Conservation (phyloP, 1,140 invertebrate genomes). For the Dreissena polymorpha region DNA sequence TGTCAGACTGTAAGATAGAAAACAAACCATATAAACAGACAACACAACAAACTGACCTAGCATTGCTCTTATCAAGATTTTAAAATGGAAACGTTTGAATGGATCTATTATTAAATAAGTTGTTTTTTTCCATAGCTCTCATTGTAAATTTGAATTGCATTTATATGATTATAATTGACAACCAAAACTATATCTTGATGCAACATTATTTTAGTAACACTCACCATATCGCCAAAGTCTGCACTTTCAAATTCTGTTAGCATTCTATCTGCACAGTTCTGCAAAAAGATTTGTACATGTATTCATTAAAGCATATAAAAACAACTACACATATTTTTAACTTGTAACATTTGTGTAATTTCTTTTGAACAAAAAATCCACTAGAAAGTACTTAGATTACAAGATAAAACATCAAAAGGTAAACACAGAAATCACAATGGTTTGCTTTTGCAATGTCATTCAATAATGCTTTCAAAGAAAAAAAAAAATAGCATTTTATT, state of each 20-base stretch:
- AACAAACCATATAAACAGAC: constrained; percentile 5
- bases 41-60: neutral
- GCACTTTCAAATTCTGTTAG: constrained; percentile 55
- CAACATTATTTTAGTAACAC: neutral
- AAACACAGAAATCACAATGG: too few relatives aligned
- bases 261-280: constrained; percentile 33
- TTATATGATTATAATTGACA: too few relatives aligned
- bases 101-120: too few relatives aligned
- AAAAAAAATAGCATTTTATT: too few relatives aligned
- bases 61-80: neutral
- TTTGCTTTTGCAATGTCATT: too few relatives aligned
- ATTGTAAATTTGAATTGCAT: too few relatives aligned
- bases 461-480: too few relatives aligned
- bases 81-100: too few relatives aligned
- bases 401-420: neutral
- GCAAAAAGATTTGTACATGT: constrained; percentile 11
- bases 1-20: constrained; percentile 74
- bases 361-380: neutral
- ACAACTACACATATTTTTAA: neutral
- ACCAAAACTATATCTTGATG: too few relatives aligned
- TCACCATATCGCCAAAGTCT: constrained; percentile 56
- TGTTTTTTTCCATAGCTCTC: too few relatives aligned
- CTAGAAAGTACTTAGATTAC: neutral
- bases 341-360: too few relatives aligned
- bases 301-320: neutral